A percentile compares a stretch with the other conserved stretches of the same genome.
These are phyloP conservation scores for Thermophis baileyi DNA, from an alignment of 2,113 vertebrate genomes.

Conservation along the genomic window DNA sequence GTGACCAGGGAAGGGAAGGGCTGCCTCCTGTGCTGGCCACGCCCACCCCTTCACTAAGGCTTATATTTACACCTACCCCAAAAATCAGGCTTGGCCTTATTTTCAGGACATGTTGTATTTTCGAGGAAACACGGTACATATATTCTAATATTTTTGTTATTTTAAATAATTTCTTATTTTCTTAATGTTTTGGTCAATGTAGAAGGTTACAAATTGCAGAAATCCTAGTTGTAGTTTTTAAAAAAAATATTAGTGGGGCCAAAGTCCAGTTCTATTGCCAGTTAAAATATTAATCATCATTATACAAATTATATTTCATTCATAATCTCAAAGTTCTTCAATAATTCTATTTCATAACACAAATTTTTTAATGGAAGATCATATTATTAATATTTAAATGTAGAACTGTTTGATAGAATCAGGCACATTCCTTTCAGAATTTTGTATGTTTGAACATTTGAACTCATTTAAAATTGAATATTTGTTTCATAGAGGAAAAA, in stretches of 20 bases:
- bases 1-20: too few species aligned
- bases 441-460: neutral
- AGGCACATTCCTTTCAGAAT: neutral
- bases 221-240: neutral
- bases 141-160: neutral
- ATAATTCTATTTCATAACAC: constrained; percentile 23
- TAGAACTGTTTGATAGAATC: neutral
- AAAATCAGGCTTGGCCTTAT: too few species aligned
- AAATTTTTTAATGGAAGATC: neutral
- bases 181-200: neutral
- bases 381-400: constrained; percentile 3
- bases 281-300: constrained; percentile 1
- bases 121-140: too few species aligned
- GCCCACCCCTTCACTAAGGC: too few species aligned
- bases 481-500: constrained; percentile 21
- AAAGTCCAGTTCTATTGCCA: neutral
- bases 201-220: neutral
- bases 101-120: too few species aligned
- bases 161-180: neutral
- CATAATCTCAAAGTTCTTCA: neutral
- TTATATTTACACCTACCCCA: too few species aligned
- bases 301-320: neutral
- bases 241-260: neutral
- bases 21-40: too few species aligned
- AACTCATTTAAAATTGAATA: constrained; percentile 34